phyloP scores from a whole-genome alignment of 92 coral and sea anemone species.

The Metridium senile region DNA sequence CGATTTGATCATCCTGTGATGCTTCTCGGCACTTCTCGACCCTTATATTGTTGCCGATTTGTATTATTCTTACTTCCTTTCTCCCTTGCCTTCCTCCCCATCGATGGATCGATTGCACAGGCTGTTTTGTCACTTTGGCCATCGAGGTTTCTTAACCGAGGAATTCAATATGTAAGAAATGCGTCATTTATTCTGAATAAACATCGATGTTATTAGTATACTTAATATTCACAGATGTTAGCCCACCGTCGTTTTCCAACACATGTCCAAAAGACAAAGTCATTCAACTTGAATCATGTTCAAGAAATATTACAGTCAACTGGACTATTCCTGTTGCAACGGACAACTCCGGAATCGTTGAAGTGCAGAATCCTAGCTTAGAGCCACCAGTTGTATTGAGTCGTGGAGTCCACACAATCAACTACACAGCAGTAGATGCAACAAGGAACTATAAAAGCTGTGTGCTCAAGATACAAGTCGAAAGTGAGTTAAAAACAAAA shows the following conservation, averaged over 20 bases:
- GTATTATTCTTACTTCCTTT: too few relatives aligned
- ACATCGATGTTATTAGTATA: background rate
- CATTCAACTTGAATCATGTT: constrained; percentile 31
- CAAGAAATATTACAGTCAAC: constrained; percentile 38
- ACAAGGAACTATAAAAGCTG: constrained; percentile 44
- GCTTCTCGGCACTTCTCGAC: too few relatives aligned
- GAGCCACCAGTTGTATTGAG: constrained; percentile 26
- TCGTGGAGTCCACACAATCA: constrained; percentile 36
- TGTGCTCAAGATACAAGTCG: constrained; percentile 29
- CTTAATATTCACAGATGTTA: constrained; percentile 27
- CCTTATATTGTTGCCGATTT: too few relatives aligned
- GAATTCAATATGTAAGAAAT: too few relatives aligned
- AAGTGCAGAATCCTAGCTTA: constrained; percentile 17
- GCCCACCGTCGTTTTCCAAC: constrained; percentile 34
- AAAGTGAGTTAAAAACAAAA: constrained; percentile 21
- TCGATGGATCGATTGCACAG: too few relatives aligned
- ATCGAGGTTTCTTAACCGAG: too few relatives aligned
- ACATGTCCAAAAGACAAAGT: constrained; percentile 38
- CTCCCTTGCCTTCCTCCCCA: too few relatives aligned
- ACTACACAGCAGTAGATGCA: constrained; percentile 53
- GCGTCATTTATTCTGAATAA: too few relatives aligned
- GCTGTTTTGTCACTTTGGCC: too few relatives aligned
- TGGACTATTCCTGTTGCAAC: constrained; percentile 55
- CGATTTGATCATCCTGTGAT: too few relatives aligned
- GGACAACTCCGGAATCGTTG: constrained; percentile 52